phyloP scores from a whole-genome alignment of 1,140 invertebrate genomes.

The Trachymyrmex cornetzi region DNA sequence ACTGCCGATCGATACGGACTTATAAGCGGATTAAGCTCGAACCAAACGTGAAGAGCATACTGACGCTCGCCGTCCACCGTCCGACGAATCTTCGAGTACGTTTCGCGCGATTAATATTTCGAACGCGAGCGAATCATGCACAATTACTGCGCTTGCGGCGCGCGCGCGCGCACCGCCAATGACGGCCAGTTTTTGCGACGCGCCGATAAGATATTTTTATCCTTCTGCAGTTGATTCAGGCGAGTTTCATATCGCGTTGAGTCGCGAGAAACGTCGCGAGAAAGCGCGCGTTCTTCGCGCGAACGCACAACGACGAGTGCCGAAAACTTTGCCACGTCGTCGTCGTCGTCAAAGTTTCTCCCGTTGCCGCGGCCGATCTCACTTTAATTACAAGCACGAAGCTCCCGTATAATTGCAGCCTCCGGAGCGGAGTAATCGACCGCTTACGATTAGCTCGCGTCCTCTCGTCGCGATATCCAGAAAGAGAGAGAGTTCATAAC shows the following conservation, averaged over 20 bases:
- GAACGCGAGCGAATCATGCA: slow-evolving; percentile 5
- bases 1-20: slow-evolving; percentile 52
- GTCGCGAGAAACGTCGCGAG: slow-evolving; percentile 5
- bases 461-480: slow-evolving; percentile 54
- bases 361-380: slow-evolving; percentile 50
- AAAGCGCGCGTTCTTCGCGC: neutral
- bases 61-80: neutral
- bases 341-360: slow-evolving; percentile 20
- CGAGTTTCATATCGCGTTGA: slow-evolving; percentile 4
- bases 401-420: slow-evolving; percentile 56
- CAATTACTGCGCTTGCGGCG: slow-evolving; percentile 9
- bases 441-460: slow-evolving; percentile 69
- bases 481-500: slow-evolving; percentile 59
- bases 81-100: slow-evolving; percentile 38
- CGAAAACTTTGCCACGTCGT: slow-evolving; percentile 22
- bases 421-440: slow-evolving; percentile 54
- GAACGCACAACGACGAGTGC: neutral
- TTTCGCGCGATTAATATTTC: slow-evolving; percentile 45
- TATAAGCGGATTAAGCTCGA: slow-evolving; percentile 52
- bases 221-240: no score
- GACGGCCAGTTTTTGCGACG: slow-evolving; percentile 1
- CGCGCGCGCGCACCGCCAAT: neutral
- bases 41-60: slow-evolving; percentile 40
- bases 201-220: slow-evolving; percentile 9
- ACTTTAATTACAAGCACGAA: slow-evolving; percentile 71